Evolutionary conservation across 2,888 invertebrate genomes (phyloP).

Genomic region (Nudaria mundana): DNA sequence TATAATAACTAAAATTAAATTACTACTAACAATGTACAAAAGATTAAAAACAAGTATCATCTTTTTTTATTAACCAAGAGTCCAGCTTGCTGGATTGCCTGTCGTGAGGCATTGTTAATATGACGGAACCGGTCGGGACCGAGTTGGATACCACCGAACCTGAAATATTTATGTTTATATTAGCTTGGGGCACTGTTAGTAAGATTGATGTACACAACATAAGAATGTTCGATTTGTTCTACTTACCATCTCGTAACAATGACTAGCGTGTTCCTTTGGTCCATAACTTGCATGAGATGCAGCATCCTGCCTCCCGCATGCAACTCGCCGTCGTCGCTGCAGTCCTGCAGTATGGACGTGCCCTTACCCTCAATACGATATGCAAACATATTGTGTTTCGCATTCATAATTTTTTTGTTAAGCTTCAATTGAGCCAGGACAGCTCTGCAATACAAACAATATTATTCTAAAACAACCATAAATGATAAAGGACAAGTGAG

Average conservation of each 20-base stretch:
- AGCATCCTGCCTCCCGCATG: constrained; percentile 90
- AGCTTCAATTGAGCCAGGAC: constrained; percentile 80
- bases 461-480: too few relatives aligned
- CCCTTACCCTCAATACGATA: constrained; percentile 76
- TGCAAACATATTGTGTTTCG: constrained; percentile 92
- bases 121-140: not conserved
- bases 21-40: too few relatives aligned
- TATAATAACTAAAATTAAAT: too few relatives aligned
- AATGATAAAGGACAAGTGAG: too few relatives aligned
- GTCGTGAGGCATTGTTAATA: not conserved
- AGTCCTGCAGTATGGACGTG: constrained; percentile 80
- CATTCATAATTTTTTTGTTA: constrained; percentile 87
- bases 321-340: constrained; percentile 92
- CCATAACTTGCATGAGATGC: constrained; percentile 87
- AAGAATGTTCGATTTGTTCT: too few relatives aligned
- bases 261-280: constrained; percentile 87
- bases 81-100: not conserved
- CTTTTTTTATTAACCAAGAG: too few relatives aligned
- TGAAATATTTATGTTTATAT: not conserved
- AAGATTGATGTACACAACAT: not conserved
- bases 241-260: constrained; percentile 86
- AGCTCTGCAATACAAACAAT: constrained; percentile 58
- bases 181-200: too few relatives aligned
- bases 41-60: too few relatives aligned
- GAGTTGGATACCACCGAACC: not conserved